phyloP scores from a whole-genome alignment of 2,888 invertebrate species.

The Dynastes hyllus region DNA sequence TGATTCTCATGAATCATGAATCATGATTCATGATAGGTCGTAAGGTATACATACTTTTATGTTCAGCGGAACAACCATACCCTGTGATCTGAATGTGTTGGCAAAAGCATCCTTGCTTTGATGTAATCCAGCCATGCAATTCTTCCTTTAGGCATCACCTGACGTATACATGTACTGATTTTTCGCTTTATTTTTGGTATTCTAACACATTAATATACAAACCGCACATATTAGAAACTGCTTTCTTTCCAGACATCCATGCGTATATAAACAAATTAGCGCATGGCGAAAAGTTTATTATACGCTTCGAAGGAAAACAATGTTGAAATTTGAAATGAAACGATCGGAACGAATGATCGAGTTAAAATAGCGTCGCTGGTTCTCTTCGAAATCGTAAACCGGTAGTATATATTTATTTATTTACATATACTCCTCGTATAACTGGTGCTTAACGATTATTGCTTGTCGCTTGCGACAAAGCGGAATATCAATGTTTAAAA shows the following conservation, averaged over 20 bases:
- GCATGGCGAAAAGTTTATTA: conserved; percentile 10
- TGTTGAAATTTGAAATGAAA: not conserved
- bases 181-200: not conserved
- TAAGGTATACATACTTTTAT: not conserved
- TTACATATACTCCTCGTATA: no score
- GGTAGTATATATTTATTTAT: no score
- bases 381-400: no score
- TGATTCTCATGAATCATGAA: no score
- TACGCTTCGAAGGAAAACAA: not conserved
- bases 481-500: no score
- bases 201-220: conserved; percentile 22
- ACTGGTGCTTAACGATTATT: no score
- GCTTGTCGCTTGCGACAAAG: no score
- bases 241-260: not conserved
- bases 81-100: not conserved
- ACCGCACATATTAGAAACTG: not conserved
- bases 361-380: not conserved
- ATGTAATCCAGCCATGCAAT: conserved; percentile 11
- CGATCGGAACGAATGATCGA: not conserved
- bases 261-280: not conserved
- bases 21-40: no score
- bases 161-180: not conserved
- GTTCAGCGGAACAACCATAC: not conserved
- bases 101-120: conserved; percentile 22
- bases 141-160: conserved; percentile 1